Percentiles rank a stretch among this genome's conserved stretches.
Evolutionary conservation across 2,888 invertebrate genomes (phyloP).

Genomic region (Bhutanitis thaidina): DNA sequence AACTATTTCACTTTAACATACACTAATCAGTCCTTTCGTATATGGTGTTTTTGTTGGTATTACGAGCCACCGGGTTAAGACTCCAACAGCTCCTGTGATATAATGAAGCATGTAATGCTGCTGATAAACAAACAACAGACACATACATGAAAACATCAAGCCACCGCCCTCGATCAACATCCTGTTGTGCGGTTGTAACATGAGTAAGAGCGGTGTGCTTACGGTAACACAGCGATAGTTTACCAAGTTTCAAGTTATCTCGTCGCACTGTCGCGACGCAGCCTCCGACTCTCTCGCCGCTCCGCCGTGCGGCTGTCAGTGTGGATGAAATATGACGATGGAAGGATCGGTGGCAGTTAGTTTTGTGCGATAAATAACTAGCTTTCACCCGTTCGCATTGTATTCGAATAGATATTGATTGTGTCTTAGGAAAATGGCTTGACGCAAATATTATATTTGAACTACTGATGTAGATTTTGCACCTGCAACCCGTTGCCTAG

Average conservation of each 20-base stretch:
- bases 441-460: too few relatives aligned
- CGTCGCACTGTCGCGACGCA: constrained; percentile 11
- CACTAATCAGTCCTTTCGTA: too few relatives aligned
- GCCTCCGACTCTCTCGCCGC: constrained; percentile 7
- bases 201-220: constrained; percentile 12
- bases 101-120: neutral
- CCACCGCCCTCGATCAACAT: constrained; percentile 13
- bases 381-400: constrained; percentile 10
- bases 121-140: constrained; percentile 4
- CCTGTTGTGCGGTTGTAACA: constrained; percentile 20
- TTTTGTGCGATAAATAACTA: constrained; percentile 16
- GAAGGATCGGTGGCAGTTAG: constrained; percentile 16
- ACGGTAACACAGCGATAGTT: constrained; percentile 15
- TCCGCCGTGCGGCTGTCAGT: neutral
- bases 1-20: too few relatives aligned
- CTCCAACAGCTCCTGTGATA: too few relatives aligned
- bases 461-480: too few relatives aligned
- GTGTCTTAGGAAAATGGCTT: too few relatives aligned
- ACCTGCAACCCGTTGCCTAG: too few relatives aligned
- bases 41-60: too few relatives aligned
- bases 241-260: constrained; percentile 16
- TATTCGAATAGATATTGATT: neutral
- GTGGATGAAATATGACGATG: constrained; percentile 17
- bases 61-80: too few relatives aligned
- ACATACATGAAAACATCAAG: constrained; percentile 11